Evolutionary conservation across 23 tunicate genomes (phyloP).

Genomic region (Styela clava): DNA sequence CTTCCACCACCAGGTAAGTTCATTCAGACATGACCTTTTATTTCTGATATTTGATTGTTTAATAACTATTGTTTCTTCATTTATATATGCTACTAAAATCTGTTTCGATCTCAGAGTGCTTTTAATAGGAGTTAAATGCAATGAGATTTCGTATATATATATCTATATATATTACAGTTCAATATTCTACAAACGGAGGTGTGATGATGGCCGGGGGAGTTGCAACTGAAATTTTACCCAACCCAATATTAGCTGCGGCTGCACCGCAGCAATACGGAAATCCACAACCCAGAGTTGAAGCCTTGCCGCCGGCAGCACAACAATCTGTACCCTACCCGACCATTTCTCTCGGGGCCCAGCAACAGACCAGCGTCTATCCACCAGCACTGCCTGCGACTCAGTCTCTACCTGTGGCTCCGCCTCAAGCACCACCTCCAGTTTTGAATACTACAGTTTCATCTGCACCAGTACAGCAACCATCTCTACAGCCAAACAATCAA

Average conservation of each 20-base stretch:
- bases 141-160: too few species aligned
- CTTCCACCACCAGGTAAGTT: conserved; percentile 26
- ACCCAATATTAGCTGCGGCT: background rate
- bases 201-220: conserved; percentile 17
- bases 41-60: too few species aligned
- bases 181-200: conserved; percentile 19
- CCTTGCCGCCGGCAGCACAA: background rate
- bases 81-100: too few species aligned
- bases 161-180: too few species aligned
- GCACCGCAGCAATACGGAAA: background rate
- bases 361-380: background rate
- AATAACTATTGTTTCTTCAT: too few species aligned
- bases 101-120: too few species aligned
- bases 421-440: background rate
- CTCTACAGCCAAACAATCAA: conserved; percentile 13
- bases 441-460: conserved; percentile 3
- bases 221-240: conserved; percentile 2
- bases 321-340: conserved; percentile 8
- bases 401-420: conserved; percentile 2
- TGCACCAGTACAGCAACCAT: conserved; percentile 14
- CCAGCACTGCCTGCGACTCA: background rate
- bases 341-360: conserved; percentile 3
- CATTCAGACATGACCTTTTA: too few species aligned
- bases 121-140: too few species aligned
- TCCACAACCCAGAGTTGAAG: background rate